A percentile compares a stretch with the other conserved stretches of the same genome.
phyloP scores from a whole-genome alignment of 1,140 invertebrate genomes.

The Rhynchophorus ferrugineus region DNA sequence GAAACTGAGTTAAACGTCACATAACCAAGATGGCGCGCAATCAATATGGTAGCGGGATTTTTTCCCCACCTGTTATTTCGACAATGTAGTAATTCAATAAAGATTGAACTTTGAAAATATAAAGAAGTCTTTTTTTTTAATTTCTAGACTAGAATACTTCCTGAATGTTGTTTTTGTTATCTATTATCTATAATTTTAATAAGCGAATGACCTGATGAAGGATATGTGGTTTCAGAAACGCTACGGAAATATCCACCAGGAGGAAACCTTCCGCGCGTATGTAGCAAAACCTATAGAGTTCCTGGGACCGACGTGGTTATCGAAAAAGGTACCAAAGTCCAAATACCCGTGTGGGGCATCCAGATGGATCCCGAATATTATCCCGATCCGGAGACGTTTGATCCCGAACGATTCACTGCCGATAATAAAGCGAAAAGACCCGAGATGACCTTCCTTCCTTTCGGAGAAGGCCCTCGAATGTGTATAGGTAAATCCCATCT shows the following conservation, averaged over 20 bases:
- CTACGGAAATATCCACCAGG: slow-evolving; percentile 43
- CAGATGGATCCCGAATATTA: slow-evolving; percentile 42
- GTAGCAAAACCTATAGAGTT: slow-evolving; percentile 40
- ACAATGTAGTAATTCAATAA: not conserved
- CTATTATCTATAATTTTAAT: too few species aligned
- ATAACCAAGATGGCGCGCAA: too few species aligned
- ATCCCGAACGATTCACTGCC: slow-evolving; percentile 45
- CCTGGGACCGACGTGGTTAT: slow-evolving; percentile 39
- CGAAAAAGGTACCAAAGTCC: slow-evolving; percentile 36
- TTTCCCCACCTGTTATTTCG: too few species aligned
- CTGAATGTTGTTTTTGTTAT: not conserved
- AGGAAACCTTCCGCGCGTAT: slow-evolving; percentile 34
- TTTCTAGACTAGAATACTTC: not conserved
- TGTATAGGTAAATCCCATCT: slow-evolving; percentile 44
- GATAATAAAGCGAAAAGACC: slow-evolving; percentile 28
- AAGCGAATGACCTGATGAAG: too few species aligned
- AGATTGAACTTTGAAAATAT: too few species aligned
- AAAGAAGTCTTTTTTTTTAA: too few species aligned
- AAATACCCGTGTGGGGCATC: slow-evolving; percentile 37
- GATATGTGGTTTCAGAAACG: slow-evolving; percentile 40
- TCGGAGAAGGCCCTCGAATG: slow-evolving; percentile 50
- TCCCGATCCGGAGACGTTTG: slow-evolving; percentile 41
- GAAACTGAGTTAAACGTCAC: too few species aligned
- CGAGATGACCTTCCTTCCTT: slow-evolving; percentile 43
- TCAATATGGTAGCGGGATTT: too few species aligned